Evolutionary conservation across 2,113 vertebrate species (phyloP).

Genomic region (Grammatotria lemairii): DNA sequence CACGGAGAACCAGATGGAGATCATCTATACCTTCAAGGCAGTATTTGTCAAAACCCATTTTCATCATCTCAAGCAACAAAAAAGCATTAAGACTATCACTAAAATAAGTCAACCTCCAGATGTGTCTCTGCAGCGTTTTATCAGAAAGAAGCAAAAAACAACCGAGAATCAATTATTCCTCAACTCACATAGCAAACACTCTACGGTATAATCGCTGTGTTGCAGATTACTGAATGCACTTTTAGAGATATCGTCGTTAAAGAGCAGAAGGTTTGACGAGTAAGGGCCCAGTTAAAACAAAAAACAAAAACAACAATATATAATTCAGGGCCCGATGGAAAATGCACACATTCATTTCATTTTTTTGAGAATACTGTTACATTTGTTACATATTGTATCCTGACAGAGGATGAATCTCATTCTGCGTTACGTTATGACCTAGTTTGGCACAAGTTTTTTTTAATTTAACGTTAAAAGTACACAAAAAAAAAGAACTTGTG

Average conservation of each 20-base stretch:
- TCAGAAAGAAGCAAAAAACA: not conserved
- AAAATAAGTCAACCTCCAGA: not conserved
- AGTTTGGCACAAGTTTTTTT: not conserved
- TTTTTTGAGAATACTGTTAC: not conserved
- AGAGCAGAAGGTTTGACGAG: not conserved
- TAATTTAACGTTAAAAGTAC: not conserved
- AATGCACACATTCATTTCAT: not conserved
- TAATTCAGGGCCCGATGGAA: not conserved
- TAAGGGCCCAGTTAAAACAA: not conserved
- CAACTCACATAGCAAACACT: not conserved
- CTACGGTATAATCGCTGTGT: not conserved
- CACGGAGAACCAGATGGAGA: not conserved
- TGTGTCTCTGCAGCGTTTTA: not conserved
- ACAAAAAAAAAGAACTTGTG: accelerated
- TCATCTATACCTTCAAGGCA: not conserved
- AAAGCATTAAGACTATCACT: not conserved
- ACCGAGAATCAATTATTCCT: not conserved
- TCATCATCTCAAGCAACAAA: not conserved
- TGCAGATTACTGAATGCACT: not conserved
- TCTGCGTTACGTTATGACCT: not conserved
- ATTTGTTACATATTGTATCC: not conserved
- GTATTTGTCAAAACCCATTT: not conserved
- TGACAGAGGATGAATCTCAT: not conserved
- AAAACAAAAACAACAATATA: not conserved
- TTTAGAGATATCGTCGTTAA: not conserved